Evolutionary conservation across 2,888 invertebrate genomes (phyloP).

Genomic region (Caradrina clavipalpis): DNA sequence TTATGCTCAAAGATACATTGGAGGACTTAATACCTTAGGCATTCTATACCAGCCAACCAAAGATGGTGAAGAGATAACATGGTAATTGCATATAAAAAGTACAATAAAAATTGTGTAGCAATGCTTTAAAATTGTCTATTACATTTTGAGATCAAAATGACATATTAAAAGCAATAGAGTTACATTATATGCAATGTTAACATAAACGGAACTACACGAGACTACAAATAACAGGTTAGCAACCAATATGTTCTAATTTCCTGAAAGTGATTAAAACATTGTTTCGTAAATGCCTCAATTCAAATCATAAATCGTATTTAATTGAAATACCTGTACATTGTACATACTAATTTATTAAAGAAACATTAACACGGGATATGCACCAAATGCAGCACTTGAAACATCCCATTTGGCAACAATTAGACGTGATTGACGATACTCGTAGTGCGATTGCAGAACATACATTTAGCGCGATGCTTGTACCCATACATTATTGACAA

Average conservation of each 20-base stretch:
- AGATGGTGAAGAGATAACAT: no score
- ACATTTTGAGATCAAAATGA: no score
- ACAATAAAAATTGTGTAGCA: no score
- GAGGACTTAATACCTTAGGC: no score
- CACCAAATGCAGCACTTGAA: constrained; percentile 7
- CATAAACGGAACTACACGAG: no score
- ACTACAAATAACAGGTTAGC: no score
- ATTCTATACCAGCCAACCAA: no score
- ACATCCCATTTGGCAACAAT: constrained; percentile 32
- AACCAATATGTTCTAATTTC: no score
- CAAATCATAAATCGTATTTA: neutral
- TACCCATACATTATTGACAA: constrained; percentile 50
- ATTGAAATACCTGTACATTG: neutral
- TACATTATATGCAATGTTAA: no score
- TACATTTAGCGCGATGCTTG: constrained; percentile 40
- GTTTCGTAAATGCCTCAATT: neutral
- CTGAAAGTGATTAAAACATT: neutral
- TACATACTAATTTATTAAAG: neutral
- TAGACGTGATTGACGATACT: constrained; percentile 37
- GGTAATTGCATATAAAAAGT: no score
- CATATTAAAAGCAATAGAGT: neutral
- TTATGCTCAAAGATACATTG: no score
- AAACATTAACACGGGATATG: constrained; percentile 23
- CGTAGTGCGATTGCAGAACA: constrained; percentile 40
- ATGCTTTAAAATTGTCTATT: neutral